Evolutionary conservation across 2,113 vertebrate genomes (phyloP).

Genomic region (Paracanthobrama guichenoti): DNA sequence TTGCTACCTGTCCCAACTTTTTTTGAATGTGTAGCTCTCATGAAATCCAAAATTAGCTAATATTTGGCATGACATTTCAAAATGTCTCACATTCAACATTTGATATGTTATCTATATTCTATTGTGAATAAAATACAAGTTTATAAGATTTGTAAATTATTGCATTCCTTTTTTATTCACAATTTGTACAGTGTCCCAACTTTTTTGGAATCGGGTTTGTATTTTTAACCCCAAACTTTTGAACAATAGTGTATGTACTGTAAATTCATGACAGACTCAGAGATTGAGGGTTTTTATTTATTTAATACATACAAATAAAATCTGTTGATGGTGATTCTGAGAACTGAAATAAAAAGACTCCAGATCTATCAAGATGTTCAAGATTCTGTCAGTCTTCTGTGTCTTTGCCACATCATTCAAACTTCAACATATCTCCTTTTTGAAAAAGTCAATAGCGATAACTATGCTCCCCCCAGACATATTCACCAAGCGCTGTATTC

Average conservation of each 20-base stretch:
- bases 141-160: too few species aligned
- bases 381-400: neutral
- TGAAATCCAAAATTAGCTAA: too few species aligned
- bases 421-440: neutral
- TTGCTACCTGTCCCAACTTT: too few species aligned
- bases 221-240: neutral
- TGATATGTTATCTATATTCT: too few species aligned
- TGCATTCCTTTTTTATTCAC: too few species aligned
- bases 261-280: neutral
- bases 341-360: neutral
- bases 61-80: too few species aligned
- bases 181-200: too few species aligned
- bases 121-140: too few species aligned
- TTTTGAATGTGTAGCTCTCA: too few species aligned
- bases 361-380: neutral
- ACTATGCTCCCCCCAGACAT: conserved; percentile 39
- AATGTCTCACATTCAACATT: too few species aligned
- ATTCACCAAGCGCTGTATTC: conserved; percentile 33
- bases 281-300: neutral
- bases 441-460: conserved; percentile 48
- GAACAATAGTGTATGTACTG: neutral
- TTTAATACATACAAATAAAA: neutral
- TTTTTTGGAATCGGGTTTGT: too few species aligned
- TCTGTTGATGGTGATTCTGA: conserved; percentile 1
- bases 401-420: conserved; percentile 30